phyloP scores from a whole-genome alignment of 2,797 vertebrate genomes.

The Oryzias dopingdopingensis region DNA sequence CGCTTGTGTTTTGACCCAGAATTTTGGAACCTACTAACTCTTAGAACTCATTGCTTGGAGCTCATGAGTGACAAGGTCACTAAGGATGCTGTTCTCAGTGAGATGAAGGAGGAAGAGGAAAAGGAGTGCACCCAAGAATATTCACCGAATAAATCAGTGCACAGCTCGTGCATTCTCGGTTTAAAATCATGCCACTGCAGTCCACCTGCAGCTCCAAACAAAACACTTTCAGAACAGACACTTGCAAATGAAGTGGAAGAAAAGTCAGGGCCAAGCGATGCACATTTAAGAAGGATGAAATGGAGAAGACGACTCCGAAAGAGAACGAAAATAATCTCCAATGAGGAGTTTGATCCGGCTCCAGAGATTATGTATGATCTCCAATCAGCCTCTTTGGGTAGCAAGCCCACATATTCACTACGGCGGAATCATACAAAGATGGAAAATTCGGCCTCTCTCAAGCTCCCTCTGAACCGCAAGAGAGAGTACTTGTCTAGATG shows the following conservation, averaged over 20 bases:
- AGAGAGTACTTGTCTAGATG: slow-evolving; percentile 76
- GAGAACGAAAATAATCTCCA: slow-evolving; percentile 45
- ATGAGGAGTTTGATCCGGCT: slow-evolving; percentile 65
- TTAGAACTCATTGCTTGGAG: slow-evolving; percentile 90
- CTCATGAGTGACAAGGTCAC: slow-evolving; percentile 86
- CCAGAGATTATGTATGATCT: slow-evolving; percentile 66
- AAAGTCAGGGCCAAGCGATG: slow-evolving; percentile 18
- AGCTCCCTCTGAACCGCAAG: slow-evolving; percentile 61
- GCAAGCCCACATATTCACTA: slow-evolving; percentile 62
- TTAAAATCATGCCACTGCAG: slow-evolving; percentile 21
- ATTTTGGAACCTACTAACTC: slow-evolving; percentile 95
- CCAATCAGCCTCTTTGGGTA: slow-evolving; percentile 29
- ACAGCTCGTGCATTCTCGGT: slow-evolving; percentile 30
- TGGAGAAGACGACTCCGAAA: slow-evolving; percentile 57
- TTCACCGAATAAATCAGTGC: slow-evolving; percentile 42
- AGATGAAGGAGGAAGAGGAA: slow-evolving; percentile 82
- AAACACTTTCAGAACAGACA: slow-evolving; percentile 11
- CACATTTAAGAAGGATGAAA: slow-evolving; percentile 55
- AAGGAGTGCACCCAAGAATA: slow-evolving; percentile 49
- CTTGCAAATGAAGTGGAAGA: neutral
- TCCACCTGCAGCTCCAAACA: slow-evolving; percentile 10
- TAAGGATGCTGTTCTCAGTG: slow-evolving; percentile 73
- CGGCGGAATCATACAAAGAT: slow-evolving; percentile 44
- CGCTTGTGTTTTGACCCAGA: slow-evolving; percentile 95
- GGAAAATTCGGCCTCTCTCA: slow-evolving; percentile 51